Base-by-base conservation (phyloP, 1,140 invertebrate species). In the Euwallacea similis region DNA sequence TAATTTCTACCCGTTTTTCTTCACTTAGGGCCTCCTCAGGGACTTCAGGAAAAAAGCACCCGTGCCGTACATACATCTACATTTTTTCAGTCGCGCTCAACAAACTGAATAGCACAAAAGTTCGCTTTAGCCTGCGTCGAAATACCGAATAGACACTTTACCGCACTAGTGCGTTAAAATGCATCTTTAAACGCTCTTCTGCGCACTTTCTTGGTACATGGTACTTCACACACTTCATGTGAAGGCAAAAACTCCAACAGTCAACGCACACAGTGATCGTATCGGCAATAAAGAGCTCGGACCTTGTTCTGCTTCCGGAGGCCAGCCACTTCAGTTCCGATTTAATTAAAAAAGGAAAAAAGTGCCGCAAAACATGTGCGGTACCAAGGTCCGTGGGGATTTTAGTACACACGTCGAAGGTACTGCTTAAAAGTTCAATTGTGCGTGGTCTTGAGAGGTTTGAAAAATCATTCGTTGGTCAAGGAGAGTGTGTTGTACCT, bases 271-370 rank as follows among this genome's bases (percentile, higher is more conserved):
- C 21, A 66, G 53, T 58, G 65, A 66, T 66, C 55, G 65, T 66
- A 58, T 66, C 42, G 7, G 41, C 65, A 64, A 63, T 50, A 56
- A 70, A 61, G n/a, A 46, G 42, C 43, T n/a, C 43, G 47, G 61
- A 69, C 75, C 75, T 76, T 74, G 75, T 76, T 76, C 75, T 72
- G 74, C 69, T 74, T 76, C 75, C 75, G 75, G 75, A 76, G 75
- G 75, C 75, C 75, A 76, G 58, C 75, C 61, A 73, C 75, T 76
- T 73, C 56, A 72, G 73, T 76, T 76, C 73, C 75, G 73, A 74
- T 74, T 76, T 76, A 73, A 76, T 74, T 76, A 73, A 76, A 76
- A 66, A 72, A 74, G 68, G 66, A 74, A 71, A 76, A 66, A 70
- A 70, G 44, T 56, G 16, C 63, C 58, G 46, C 56, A 58, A 66